These are phyloP conservation scores for Bruchidius siliquastri DNA, from an alignment of 2,888 invertebrate genomes.

Conservation along the genomic window DNA sequence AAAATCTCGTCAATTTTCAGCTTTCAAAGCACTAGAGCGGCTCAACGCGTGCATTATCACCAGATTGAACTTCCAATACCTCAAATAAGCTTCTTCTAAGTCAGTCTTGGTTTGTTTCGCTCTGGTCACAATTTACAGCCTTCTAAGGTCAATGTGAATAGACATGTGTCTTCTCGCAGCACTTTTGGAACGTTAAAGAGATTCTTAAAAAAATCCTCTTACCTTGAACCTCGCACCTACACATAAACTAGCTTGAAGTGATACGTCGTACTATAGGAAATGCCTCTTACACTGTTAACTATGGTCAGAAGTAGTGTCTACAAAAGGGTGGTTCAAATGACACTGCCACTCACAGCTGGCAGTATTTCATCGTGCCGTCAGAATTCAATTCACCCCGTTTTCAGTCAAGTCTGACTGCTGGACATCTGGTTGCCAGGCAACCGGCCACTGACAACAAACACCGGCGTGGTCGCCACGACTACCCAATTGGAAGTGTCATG, in stretches of 20 bases:
- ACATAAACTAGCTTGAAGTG: not conserved
- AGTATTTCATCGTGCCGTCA: not conserved
- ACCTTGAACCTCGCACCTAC: not conserved
- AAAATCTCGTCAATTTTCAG: too few species aligned
- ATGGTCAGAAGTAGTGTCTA: not conserved
- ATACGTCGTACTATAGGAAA: too few species aligned
- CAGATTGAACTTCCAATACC: too few species aligned
- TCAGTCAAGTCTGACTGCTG: not conserved
- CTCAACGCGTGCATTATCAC: too few species aligned
- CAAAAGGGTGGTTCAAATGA: not conserved
- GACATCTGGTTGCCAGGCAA: not conserved
- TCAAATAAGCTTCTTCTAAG: too few species aligned
- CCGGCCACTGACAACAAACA: not conserved
- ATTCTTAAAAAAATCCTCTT: too few species aligned
- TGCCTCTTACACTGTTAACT: not conserved
- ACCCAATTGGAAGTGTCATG: not conserved
- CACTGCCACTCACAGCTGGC: not conserved
- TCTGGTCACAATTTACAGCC: too few species aligned
- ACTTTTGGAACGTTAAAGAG: too few species aligned
- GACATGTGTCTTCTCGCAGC: too few species aligned
- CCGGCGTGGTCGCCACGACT: not conserved
- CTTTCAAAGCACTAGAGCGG: too few species aligned
- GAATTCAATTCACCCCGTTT: not conserved
- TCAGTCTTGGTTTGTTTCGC: too few species aligned
- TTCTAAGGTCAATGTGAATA: too few species aligned